These are phyloP conservation scores for Micromussa lordhowensis DNA, from an alignment of 92 coral and sea anemone species.

Conservation along the genomic window DNA sequence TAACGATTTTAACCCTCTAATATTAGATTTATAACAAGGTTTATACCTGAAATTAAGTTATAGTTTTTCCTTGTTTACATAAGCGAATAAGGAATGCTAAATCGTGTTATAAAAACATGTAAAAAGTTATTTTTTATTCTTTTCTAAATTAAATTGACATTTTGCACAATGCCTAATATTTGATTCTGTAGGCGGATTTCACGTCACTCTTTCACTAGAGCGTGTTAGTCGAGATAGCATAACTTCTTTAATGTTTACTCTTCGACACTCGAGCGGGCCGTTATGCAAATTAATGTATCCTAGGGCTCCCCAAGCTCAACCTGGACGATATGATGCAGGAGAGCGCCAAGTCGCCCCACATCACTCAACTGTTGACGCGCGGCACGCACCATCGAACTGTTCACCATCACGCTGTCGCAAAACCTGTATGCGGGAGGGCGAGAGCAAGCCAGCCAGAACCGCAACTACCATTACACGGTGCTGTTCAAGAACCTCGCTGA, in stretches of 20 bases:
- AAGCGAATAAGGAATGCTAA: slow-evolving; percentile 8
- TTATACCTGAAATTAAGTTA: neutral
- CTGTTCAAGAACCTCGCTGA: no score
- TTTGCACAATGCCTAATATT: neutral
- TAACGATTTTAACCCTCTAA: no score
- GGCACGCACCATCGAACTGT: neutral
- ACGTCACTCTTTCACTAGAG: neutral
- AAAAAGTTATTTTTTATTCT: neutral
- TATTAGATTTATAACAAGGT: no score
- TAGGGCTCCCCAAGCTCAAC: no score
- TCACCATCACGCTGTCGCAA: neutral
- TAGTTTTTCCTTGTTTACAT: neutral
- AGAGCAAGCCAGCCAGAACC: neutral
- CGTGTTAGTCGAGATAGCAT: neutral
- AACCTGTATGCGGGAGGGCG: neutral
- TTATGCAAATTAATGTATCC: neutral
- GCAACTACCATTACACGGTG: neutral
- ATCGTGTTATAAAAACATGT: neutral
- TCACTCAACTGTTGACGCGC: neutral
- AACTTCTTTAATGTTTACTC: neutral
- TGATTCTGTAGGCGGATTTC: neutral
- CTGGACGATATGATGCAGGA: no score
- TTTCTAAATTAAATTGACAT: neutral
- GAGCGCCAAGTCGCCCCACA: no score
- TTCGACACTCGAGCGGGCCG: neutral